A percentile compares a stretch with the other conserved stretches of the same genome.
Evolutionary conservation across 2,113 vertebrate species (phyloP).

Genomic region (Sapayoa aenigma): DNA sequence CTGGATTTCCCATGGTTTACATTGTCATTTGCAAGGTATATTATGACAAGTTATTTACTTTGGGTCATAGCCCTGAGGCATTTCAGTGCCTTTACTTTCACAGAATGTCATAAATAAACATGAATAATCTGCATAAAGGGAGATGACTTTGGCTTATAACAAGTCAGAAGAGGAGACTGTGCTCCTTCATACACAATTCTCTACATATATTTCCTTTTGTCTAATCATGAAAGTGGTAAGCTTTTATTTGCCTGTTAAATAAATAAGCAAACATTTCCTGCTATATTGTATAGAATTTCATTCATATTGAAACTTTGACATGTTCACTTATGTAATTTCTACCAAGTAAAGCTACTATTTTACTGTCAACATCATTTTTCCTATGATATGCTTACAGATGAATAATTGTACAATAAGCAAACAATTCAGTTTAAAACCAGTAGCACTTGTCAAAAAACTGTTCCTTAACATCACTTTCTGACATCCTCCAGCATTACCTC

Average conservation of each 20-base stretch:
- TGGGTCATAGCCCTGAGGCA: conserved; percentile 15
- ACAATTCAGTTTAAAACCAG: conserved; percentile 31
- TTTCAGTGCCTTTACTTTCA: conserved; percentile 24
- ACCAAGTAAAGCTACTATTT: background rate
- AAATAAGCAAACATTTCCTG: background rate
- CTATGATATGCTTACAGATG: background rate
- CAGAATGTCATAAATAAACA: conserved; percentile 54
- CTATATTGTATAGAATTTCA: background rate
- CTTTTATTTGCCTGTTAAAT: background rate
- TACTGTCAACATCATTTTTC: background rate
- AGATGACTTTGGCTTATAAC: conserved; percentile 41
- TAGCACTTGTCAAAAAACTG: conserved; percentile 52
- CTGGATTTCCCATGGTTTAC: conserved; percentile 42
- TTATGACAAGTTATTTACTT: conserved; percentile 66
- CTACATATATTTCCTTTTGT: background rate
- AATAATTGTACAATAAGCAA: conserved; percentile 21
- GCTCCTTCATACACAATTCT: background rate
- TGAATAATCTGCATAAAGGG: conserved; percentile 59
- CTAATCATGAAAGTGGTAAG: background rate
- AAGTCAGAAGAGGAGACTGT: background rate
- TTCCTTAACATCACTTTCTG: background rate
- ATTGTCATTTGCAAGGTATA: conserved; percentile 67
- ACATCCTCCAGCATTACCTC: conserved; percentile 31
- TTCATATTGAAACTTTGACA: background rate
- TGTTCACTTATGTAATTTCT: background rate